Conservation (phyloP, 2,113 vertebrate species). For the Platycercus adscitus region DNA sequence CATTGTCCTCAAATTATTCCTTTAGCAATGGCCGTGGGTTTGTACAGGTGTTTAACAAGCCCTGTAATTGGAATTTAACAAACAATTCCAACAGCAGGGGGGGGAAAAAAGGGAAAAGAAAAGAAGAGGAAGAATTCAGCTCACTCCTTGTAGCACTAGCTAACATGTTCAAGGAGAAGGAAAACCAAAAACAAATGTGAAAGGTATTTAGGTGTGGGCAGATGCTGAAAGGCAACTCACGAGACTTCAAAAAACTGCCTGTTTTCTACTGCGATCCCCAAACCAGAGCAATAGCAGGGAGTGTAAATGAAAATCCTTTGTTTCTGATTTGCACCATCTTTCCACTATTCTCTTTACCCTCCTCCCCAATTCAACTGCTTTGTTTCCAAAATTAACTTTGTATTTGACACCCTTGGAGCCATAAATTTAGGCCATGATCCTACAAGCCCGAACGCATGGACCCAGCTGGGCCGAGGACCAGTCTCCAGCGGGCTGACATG, state of each 20-base stretch:
- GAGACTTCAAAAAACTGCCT: not conserved
- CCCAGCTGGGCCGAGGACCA: not conserved
- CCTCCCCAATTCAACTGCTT: not conserved
- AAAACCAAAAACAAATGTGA: not conserved
- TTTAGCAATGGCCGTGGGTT: constrained; percentile 64
- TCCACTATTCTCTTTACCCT: not conserved
- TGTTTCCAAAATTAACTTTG: not conserved
- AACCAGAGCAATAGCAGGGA: not conserved
- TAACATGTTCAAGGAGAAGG: not conserved
- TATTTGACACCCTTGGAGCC: not conserved
- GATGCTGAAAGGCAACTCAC: not conserved
- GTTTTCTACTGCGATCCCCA: not conserved
- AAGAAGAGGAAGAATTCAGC: not conserved
- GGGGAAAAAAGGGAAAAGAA: accelerated
- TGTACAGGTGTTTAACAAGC: constrained; percentile 64
- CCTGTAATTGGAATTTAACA: constrained; percentile 48
- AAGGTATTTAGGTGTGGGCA: not conserved
- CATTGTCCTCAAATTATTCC: constrained; percentile 64
- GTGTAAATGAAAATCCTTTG: not conserved
- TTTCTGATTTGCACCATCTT: not conserved
- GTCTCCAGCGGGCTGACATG: not conserved
- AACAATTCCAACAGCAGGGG: constrained; percentile 7
- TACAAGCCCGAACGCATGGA: not conserved
- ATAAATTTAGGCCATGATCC: not conserved
- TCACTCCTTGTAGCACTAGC: not conserved